These are phyloP conservation scores for Pongo pygmaeus DNA, from an alignment of 2,113 vertebrate genomes.

Conservation along the genomic window DNA sequence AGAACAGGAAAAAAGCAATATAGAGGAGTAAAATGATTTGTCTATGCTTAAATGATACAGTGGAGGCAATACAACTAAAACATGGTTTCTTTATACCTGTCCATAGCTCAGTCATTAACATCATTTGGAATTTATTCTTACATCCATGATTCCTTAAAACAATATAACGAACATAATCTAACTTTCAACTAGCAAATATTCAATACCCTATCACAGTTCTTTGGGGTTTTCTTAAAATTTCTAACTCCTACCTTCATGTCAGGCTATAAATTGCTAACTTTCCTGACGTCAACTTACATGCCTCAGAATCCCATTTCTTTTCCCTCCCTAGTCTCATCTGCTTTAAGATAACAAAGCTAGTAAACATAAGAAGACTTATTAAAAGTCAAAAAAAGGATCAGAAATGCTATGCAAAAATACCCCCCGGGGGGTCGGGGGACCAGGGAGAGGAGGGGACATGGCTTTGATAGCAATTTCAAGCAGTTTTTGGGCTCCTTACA, in stretches of 20 bases:
- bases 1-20: neutral
- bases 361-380: neutral
- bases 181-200: constrained; percentile 3
- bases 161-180: neutral
- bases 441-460: neutral
- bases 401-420: neutral
- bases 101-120: neutral
- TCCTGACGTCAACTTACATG: neutral
- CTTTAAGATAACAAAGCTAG: neutral
- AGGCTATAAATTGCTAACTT: neutral
- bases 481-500: neutral
- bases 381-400: neutral
- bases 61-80: neutral
- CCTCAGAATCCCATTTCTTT: neutral
- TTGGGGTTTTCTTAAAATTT: neutral
- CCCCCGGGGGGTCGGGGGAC: no score
- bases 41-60: neutral
- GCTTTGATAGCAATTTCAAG: constrained; percentile 19
- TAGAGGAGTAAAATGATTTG: neutral
- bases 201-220: neutral
- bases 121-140: neutral
- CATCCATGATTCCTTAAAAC: neutral
- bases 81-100: neutral
- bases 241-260: neutral
- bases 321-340: neutral